Percentiles rank a stretch among this genome's conserved stretches.
Conservation (phyloP, 2,888 invertebrate species). For the Oegoconia quadripuncta region DNA sequence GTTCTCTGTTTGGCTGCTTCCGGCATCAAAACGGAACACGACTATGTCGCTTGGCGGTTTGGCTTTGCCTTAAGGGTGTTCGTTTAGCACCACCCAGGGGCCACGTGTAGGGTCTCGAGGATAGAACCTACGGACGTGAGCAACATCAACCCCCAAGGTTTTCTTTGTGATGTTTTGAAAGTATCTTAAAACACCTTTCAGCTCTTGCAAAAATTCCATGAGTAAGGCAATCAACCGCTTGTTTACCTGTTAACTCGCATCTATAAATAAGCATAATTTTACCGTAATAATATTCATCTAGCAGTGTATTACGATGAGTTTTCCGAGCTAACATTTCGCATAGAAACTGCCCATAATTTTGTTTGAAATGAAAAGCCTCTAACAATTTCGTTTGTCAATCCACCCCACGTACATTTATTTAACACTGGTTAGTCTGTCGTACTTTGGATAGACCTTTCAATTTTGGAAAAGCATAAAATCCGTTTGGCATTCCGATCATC, state of each 20-base stretch:
- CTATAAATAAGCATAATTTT: constrained; percentile 1
- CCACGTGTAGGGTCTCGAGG: too few relatives aligned
- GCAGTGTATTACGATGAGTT: neutral
- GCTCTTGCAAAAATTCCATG: neutral
- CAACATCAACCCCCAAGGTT: too few relatives aligned
- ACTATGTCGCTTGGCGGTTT: too few relatives aligned
- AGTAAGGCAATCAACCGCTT: neutral
- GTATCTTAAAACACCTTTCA: neutral
- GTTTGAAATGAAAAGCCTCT: constrained; percentile 11
- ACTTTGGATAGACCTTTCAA: constrained; percentile 22
- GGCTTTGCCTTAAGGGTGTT: too few relatives aligned
- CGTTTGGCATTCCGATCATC: too few relatives aligned
- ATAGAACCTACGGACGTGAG: too few relatives aligned
- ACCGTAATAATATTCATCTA: constrained; percentile 5
- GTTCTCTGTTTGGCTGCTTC: too few relatives aligned
- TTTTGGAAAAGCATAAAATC: constrained; percentile 19
- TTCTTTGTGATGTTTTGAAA: neutral
- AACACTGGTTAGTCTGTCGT: constrained; percentile 14
- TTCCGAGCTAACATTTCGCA: constrained; percentile 1
- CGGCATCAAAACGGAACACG: too few relatives aligned
- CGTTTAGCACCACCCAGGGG: too few relatives aligned
- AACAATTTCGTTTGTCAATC: constrained; percentile 18
- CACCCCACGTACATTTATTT: neutral
- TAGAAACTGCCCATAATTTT: constrained; percentile 10
- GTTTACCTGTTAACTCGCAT: neutral